Evolutionary conservation across 2,888 invertebrate genomes (phyloP).

Genomic region (Amaurobius ferox): DNA sequence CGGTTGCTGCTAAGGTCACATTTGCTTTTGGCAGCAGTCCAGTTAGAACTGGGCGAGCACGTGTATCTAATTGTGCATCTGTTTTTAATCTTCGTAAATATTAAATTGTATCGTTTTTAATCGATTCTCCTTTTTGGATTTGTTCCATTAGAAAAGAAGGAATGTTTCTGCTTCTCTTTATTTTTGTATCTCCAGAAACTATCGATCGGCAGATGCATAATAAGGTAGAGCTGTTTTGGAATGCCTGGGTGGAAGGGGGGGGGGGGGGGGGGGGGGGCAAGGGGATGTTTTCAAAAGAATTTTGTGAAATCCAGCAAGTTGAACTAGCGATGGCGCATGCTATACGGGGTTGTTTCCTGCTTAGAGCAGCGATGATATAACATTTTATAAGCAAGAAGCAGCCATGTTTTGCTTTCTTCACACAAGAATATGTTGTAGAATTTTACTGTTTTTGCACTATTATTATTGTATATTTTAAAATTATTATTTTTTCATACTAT

Average conservation of each 20-base stretch:
- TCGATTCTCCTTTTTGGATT: neutral
- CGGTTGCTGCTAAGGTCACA: too few relatives aligned
- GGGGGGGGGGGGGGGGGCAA: neutral
- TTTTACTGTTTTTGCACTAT: too few relatives aligned
- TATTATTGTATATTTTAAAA: too few relatives aligned
- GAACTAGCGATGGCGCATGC: too few relatives aligned
- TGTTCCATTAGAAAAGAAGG: slow-evolving; percentile 6
- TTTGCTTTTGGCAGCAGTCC: too few relatives aligned
- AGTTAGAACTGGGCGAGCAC: too few relatives aligned
- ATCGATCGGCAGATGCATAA: neutral
- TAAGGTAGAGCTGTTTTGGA: slow-evolving; percentile 4
- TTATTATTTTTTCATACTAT: too few relatives aligned
- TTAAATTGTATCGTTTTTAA: slow-evolving; percentile 5
- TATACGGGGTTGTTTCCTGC: too few relatives aligned
- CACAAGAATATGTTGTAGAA: too few relatives aligned
- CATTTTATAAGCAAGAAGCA: too few relatives aligned
- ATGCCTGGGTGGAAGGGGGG: neutral
- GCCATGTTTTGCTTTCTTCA: too few relatives aligned
- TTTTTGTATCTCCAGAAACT: slow-evolving; percentile 1
- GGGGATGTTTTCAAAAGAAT: neutral
- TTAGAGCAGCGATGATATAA: too few relatives aligned
- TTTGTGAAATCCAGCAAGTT: neutral
- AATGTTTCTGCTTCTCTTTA: neutral
- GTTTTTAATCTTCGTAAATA: neutral
- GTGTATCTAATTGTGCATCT: neutral